These are phyloP conservation scores for Ophion ventricosus DNA, from an alignment of 2,888 invertebrate species.

Conservation along the genomic window DNA sequence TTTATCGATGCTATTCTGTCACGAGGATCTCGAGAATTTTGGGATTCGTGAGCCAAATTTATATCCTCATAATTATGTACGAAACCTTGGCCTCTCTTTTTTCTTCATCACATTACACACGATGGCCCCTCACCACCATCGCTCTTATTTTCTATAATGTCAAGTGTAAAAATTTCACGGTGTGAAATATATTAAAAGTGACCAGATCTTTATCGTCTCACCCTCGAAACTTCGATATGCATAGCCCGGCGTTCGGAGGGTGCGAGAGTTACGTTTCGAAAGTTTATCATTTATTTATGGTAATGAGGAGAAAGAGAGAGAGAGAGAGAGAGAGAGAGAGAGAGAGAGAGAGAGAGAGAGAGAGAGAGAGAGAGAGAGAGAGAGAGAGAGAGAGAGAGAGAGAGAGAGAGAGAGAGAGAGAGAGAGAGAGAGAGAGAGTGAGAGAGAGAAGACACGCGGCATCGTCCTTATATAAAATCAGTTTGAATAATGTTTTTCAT, in stretches of 20 bases:
- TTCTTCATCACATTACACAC: background rate
- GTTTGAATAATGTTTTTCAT: slow-evolving; percentile 81
- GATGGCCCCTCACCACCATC: background rate
- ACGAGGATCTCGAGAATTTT: slow-evolving; percentile 13
- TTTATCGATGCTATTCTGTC: slow-evolving; percentile 10
- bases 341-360: no score
- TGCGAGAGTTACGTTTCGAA: slow-evolving; percentile 62
- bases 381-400: no score
- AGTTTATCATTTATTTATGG: slow-evolving; percentile 80
- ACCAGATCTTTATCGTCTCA: slow-evolving; percentile 51
- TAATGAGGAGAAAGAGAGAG: slow-evolving; percentile 70
- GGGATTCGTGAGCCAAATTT: background rate
- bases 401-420: no score
- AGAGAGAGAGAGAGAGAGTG: no score
- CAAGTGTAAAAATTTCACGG: slow-evolving; percentile 37
- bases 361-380: no score
- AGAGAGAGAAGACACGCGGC: slow-evolving; percentile 73
- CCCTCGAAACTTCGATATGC: slow-evolving; percentile 9
- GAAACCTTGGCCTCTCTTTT: slow-evolving; percentile 34
- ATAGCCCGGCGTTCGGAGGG: slow-evolving; percentile 9
- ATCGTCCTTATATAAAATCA: slow-evolving; percentile 81
- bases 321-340: no score
- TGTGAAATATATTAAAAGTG: slow-evolving; percentile 25
- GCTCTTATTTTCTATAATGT: background rate
- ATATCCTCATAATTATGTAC: background rate